Evolutionary conservation across 2,888 invertebrate species (phyloP).

Genomic region (Agrilus cyanescens): DNA sequence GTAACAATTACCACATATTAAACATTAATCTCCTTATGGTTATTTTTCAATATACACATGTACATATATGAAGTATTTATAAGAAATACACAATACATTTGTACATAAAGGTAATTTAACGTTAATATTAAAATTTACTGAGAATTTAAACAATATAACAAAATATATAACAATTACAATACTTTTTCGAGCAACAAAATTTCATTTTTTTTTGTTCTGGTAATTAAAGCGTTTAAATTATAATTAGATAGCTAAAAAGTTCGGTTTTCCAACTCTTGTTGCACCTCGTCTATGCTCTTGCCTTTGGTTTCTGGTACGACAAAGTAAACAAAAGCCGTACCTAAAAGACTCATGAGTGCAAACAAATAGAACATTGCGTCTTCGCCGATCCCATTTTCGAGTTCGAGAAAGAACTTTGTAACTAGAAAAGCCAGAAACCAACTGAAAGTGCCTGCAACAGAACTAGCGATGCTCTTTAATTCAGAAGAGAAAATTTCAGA

Average conservation of each 20-base stretch:
- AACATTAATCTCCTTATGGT: too few species aligned
- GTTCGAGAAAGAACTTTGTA: constrained; percentile 56
- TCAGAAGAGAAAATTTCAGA: constrained; percentile 72
- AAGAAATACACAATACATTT: too few species aligned
- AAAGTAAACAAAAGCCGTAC: constrained; percentile 55
- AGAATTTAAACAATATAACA: too few species aligned
- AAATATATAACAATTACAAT: too few species aligned
- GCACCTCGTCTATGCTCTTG: constrained; percentile 56
- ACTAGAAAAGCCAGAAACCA: constrained; percentile 73
- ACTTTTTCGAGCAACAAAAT: too few species aligned
- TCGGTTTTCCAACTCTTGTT: constrained; percentile 33
- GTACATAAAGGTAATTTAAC: too few species aligned
- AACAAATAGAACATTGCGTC: constrained; percentile 68
- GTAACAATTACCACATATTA: too few species aligned
- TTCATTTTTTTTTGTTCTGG: too few species aligned
- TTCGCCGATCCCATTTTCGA: constrained; percentile 44
- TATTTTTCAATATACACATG: too few species aligned
- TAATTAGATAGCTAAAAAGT: constrained; percentile 24
- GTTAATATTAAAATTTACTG: too few species aligned
- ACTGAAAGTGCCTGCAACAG: constrained; percentile 69
- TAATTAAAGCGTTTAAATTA: too few species aligned
- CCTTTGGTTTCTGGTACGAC: constrained; percentile 59
- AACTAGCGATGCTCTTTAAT: constrained; percentile 64
- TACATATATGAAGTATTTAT: too few species aligned
- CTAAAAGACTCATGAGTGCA: constrained; percentile 50